Percentiles rank a stretch among this genome's conserved stretches.
Evolutionary conservation across 2,888 invertebrate genomes (phyloP).

Genomic region (Patella ulyssiponensis): DNA sequence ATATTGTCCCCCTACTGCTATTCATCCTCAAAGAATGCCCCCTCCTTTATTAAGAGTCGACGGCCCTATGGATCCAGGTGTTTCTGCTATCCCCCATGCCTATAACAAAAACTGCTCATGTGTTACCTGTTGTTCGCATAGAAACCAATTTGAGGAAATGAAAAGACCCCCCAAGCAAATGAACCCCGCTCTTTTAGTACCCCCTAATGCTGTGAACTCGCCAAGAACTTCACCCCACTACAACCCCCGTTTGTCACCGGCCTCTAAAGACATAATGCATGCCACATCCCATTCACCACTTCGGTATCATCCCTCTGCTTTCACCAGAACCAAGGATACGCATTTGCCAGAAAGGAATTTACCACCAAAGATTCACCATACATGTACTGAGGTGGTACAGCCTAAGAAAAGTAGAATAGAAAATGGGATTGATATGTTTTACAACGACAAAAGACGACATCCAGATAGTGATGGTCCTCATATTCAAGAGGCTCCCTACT

Average conservation of each 20-base stretch:
- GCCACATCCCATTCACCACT: constrained; percentile 14
- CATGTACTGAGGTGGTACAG: neutral
- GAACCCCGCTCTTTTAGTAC: neutral
- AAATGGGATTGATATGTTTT: neutral
- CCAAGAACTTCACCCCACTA: constrained; percentile 1
- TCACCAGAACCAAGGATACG: neutral
- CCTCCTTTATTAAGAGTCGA: constrained; percentile 25
- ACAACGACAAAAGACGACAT: constrained; percentile 1
- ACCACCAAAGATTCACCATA: neutral
- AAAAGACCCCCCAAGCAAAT: neutral
- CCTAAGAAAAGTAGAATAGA: neutral
- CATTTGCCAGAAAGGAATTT: neutral
- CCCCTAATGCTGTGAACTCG: neutral
- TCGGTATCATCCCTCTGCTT: constrained; percentile 8
- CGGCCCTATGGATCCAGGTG: neutral
- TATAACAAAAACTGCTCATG: constrained; percentile 17
- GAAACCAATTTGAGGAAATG: constrained; percentile 6
- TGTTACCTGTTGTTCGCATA: constrained; percentile 8
- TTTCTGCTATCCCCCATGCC: constrained; percentile 6
- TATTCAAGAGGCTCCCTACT: neutral
- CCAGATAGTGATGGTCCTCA: neutral
- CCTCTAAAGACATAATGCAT: constrained; percentile 7
- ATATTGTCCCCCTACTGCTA: neutral
- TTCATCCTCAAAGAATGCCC: constrained; percentile 10
- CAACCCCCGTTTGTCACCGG: neutral